phyloP scores from a whole-genome alignment of 2,113 vertebrate genomes.

The Bubo blakistoni region DNA sequence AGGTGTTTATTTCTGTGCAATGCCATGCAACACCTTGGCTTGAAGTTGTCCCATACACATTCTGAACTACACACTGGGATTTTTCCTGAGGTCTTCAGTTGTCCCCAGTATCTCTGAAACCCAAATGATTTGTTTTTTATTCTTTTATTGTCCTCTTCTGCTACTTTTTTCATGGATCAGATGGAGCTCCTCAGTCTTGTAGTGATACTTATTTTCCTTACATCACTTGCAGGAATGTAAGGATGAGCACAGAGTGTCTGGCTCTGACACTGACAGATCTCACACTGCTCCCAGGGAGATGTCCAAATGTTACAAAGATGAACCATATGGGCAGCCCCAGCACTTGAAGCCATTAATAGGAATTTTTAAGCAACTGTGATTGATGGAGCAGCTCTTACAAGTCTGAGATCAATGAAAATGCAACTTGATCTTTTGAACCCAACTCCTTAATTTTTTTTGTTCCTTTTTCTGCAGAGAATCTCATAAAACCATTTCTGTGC shows the following conservation, averaged over 20 bases:
- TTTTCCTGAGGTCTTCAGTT: neutral
- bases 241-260: slow-evolving; percentile 15
- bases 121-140: neutral
- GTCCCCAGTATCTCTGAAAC: neutral
- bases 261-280: slow-evolving; percentile 74
- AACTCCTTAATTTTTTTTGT: slow-evolving; percentile 70
- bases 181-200: neutral
- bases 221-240: neutral
- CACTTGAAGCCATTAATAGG: slow-evolving; percentile 71
- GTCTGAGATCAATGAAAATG: slow-evolving; percentile 81
- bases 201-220: neutral
- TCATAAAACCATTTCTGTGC: slow-evolving; percentile 63
- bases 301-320: slow-evolving; percentile 78
- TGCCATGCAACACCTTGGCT: neutral
- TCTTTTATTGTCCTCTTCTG: neutral
- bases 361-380: slow-evolving; percentile 79
- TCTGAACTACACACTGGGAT: neutral
- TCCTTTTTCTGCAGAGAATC: slow-evolving; percentile 62
- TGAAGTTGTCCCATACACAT: neutral
- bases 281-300: slow-evolving; percentile 67
- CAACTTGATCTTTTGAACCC: slow-evolving; percentile 81
- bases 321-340: slow-evolving; percentile 75
- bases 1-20: neutral
- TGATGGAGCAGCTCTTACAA: slow-evolving; percentile 77
- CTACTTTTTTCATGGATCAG: neutral